Evolutionary conservation across 1,140 invertebrate genomes (phyloP), one percentile per base, ranked within the genome.

Genomic region (Gryon sp.): DNA sequence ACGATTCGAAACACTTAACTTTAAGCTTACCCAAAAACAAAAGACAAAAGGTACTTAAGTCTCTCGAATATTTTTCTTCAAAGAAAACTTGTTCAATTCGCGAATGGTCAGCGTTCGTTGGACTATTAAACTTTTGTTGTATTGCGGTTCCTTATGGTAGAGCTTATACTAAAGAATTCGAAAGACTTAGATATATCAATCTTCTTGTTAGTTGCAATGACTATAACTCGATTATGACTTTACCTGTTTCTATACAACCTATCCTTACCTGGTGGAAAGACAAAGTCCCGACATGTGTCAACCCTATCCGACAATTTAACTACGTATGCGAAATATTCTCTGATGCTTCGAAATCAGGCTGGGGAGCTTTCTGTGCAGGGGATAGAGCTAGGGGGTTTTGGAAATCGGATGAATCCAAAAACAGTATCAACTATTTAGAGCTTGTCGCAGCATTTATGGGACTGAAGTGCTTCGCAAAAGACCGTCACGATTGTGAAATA

Each of bases 131-230:
- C 19, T 22, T 16, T 11, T 41, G 36, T 16, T 28, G 34, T 16
- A n/a, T 20, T 0, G 53, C 38, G 1, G n/a, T 45, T 32, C 26
- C 4, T 19, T 41, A 59, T 15, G 24, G 53, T 20, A 15, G 40
- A 18, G 0, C 45, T 32, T 59, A 59, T 32, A 40, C 16, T 0
- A 45, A 59, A 32, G 53, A 41, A 9, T 45, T 59, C n/a, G 53
- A 59, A n/a, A n/a, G 38, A 32, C 5, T 45, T 30, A 59, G 18
- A 45, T 59, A 11, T 8, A 0, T 43, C 20, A 59, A 45, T 28
- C 11, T 59, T 0, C 11, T 7, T n/a, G 5, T 41, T 1, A 41
- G 18, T 16, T 5, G 15, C n/a, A 14, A 59, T 14, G 11, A 43
- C 22, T 59, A 28, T 45, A 40, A 59, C 7, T 24, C 24, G 0